Conservation (phyloP, 2,888 invertebrate genomes). For the Lasioglossum marginatum region DNA sequence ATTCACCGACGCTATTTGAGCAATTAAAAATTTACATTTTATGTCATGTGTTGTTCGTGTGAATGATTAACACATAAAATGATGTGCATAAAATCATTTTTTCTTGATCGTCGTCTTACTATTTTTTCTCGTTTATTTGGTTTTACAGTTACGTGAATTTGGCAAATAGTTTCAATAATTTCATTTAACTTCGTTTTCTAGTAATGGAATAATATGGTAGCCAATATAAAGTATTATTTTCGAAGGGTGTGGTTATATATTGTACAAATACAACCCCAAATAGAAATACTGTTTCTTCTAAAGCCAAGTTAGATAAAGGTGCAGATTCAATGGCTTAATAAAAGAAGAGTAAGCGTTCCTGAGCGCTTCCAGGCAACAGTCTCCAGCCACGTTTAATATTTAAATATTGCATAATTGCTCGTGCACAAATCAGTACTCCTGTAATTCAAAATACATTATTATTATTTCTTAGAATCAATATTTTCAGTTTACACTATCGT, state of each 20-base stretch:
- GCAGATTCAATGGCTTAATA: constrained; percentile 86
- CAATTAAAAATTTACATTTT: constrained; percentile 72
- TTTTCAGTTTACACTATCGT: neutral
- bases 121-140: constrained; percentile 35
- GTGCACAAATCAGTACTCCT: constrained; percentile 94
- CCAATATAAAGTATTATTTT: constrained; percentile 67
- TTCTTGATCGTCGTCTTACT: constrained; percentile 24
- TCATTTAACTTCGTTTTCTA: constrained; percentile 39
- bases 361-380: constrained; percentile 93
- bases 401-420: constrained; percentile 94
- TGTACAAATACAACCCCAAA: constrained; percentile 77
- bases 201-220: constrained; percentile 61
- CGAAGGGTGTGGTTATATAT: constrained; percentile 71
- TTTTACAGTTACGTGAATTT: constrained; percentile 57
- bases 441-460: constrained; percentile 75
- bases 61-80: constrained; percentile 56
- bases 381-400: constrained; percentile 96
- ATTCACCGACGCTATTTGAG: constrained; percentile 70
- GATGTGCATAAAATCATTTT: constrained; percentile 59
- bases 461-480: constrained; percentile 24
- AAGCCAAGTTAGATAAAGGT: constrained; percentile 72
- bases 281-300: constrained; percentile 80
- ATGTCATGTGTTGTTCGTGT: constrained; percentile 33
- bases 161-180: constrained; percentile 59
- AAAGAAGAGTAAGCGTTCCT: constrained; percentile 94